Conservation (phyloP, 2,113 vertebrate genomes). For the Eudyptes chrysolophus region DNA sequence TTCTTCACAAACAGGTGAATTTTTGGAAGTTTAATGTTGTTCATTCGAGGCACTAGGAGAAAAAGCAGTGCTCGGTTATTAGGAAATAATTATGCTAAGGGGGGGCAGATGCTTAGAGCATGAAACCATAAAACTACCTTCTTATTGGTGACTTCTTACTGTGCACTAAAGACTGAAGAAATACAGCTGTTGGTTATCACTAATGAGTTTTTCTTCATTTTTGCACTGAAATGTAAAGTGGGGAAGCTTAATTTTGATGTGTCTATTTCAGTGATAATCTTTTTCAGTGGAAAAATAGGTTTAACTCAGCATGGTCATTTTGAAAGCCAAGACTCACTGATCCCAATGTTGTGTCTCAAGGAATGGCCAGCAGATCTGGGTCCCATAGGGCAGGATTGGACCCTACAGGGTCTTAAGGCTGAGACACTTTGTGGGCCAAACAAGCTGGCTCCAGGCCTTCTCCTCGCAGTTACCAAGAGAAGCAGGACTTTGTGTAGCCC, state of each 20-base stretch:
- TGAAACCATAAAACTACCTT: neutral
- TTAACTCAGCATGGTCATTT: neutral
- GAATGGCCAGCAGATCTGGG: neutral
- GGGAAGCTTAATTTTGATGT: neutral
- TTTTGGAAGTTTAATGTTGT: neutral
- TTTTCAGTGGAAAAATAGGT: neutral
- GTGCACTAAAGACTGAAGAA: neutral
- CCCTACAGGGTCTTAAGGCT: neutral
- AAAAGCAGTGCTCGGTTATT: neutral
- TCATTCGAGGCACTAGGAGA: neutral
- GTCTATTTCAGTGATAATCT: neutral
- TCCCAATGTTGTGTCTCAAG: neutral
- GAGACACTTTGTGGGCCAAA: neutral
- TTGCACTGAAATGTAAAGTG: neutral
- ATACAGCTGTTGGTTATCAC: neutral
- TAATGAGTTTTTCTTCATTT: neutral
- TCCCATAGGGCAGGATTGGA: neutral
- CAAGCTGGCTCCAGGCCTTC: neutral
- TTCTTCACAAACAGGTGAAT: slow-evolving; percentile 93
- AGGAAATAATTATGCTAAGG: neutral
- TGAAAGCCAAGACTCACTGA: neutral
- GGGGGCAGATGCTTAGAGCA: neutral
- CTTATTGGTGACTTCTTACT: neutral
- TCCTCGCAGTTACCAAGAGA: neutral
- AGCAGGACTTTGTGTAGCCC: neutral